Evolutionary conservation across 2,113 vertebrate species (phyloP), one percentile per base, ranked within the genome.

Genomic region (Procavia capensis): DNA sequence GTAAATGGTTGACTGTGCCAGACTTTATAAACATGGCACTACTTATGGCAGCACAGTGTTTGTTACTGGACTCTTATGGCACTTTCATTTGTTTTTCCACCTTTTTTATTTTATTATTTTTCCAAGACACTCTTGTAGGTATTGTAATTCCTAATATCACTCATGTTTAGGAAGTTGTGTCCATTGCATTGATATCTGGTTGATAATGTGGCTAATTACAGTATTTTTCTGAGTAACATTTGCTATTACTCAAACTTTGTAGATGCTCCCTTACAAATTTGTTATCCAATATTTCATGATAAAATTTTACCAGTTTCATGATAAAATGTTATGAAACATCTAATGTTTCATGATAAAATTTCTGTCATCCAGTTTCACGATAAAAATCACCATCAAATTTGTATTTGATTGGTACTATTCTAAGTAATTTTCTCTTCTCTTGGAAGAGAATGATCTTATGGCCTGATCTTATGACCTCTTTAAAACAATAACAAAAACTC

Each of bases 61-160:
- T 88, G 74, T 41, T 4, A 2, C 43, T 41, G 10, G n/a, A 79
- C 17, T 9, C 3, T 27, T 70, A 25, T 31, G 13, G 25, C 27
- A 22, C 64, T 10, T 76, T 59, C 63, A 61, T 36, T 95, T 68
- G 29, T 1, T 47, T 29, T 54, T 14, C 36, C 68, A 34, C 34
- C 39, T 45, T 91, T 78, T 91, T 1, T 14, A 87, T 41, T 78
- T 80, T 22, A 39, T 45, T 45, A n/a, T n/a, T 54, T 75, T 96
- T 79, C 93, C 22, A 90, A 50, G 43, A 66, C 63, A 68, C 79
- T 10, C 89, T 89, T 94, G 36, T 27, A 91, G n/a, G 25, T 88
- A 43, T 36, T 85, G 29, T 57, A 87, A 78, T 88, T 88, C 34
- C 57, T 43, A 63, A 91, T 6, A 50, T 59, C 25, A 70, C 61